Percentiles rank a stretch among this genome's conserved stretches.
These are phyloP conservation scores for Andrena cerasifolii DNA, from an alignment of 1,140 invertebrate genomes.

Conservation along the genomic window DNA sequence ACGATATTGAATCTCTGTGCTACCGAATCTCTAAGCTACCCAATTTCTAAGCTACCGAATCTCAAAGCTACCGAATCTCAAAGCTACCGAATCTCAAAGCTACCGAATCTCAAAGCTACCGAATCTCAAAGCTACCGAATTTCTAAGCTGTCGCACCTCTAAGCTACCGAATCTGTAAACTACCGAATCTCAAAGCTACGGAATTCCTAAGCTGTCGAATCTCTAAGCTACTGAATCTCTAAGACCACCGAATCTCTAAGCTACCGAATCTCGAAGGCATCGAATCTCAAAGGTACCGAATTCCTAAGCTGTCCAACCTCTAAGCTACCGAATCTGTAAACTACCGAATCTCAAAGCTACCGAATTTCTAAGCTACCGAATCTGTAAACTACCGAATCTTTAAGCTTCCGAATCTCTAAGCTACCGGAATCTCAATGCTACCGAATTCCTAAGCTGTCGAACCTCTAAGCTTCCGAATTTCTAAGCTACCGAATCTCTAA, in stretches of 20 bases:
- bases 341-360: background rate
- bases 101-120: no score
- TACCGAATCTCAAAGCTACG: background rate
- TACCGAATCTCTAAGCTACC: background rate
- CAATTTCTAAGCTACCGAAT: background rate
- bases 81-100: background rate
- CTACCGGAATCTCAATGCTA: background rate
- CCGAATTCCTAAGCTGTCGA: background rate
- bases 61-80: background rate
- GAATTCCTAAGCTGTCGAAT: background rate
- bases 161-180: background rate
- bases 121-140: background rate
- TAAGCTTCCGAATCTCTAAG: background rate
- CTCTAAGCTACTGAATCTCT: background rate
- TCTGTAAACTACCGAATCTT: background rate
- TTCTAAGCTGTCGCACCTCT: background rate
- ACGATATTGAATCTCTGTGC: background rate
- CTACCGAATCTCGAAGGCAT: background rate
- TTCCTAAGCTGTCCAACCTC: background rate
- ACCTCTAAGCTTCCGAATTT: background rate
- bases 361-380: background rate
- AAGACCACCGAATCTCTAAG: background rate
- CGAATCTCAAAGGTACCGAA: background rate
- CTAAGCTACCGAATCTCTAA: no score
- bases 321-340: background rate